These are phyloP conservation scores for Nothobranchius furzeri DNA, from an alignment of 2,113 vertebrate species.

Conservation along the genomic window DNA sequence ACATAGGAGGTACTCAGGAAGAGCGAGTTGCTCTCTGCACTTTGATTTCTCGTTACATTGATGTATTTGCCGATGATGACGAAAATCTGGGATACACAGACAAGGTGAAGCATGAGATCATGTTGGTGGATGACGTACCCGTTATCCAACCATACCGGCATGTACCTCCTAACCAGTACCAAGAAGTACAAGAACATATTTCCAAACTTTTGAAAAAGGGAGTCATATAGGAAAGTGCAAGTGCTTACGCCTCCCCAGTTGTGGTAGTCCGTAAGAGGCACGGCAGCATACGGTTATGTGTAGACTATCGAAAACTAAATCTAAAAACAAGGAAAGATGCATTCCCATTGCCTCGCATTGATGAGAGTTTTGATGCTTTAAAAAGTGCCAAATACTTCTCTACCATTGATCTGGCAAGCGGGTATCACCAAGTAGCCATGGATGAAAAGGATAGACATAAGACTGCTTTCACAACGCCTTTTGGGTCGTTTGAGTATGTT, in stretches of 20 bases:
- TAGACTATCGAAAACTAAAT: not conserved
- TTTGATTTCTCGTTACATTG: not conserved
- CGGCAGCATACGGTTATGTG: not conserved
- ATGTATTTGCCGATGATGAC: not conserved
- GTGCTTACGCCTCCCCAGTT: not conserved
- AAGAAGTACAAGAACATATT: not conserved
- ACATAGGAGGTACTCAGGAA: not conserved
- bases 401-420: not conserved
- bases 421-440: constrained; percentile 24
- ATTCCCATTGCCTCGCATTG: not conserved
- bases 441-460: not conserved
- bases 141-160: not conserved
- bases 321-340: not conserved
- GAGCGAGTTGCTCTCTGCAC: not conserved
- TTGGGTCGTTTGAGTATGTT: constrained; percentile 2
- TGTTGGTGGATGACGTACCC: not conserved
- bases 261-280: not conserved
- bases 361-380: not conserved
- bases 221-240: not conserved
- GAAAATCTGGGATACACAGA: not conserved
- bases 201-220: not conserved
- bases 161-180: not conserved
- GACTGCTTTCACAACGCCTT: not conserved
- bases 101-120: not conserved
- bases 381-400: not conserved